Percentiles rank a stretch among this genome's conserved stretches.
phyloP scores from a whole-genome alignment of 2,797 vertebrate species.

The Enteromius fasciolatus region DNA sequence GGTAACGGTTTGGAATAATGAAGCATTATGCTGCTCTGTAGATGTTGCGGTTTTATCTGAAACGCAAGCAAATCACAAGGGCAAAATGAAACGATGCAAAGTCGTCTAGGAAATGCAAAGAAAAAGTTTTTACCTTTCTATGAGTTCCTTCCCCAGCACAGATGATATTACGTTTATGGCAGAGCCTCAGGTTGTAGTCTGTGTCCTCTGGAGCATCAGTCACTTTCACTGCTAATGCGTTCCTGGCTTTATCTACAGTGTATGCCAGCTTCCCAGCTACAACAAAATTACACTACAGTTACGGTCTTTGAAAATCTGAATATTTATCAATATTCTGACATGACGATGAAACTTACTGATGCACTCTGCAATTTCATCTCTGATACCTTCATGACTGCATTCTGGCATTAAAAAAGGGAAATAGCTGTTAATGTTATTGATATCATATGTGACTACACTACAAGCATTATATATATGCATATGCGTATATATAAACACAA shows the following conservation, averaged over 20 bases:
- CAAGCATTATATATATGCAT: background rate
- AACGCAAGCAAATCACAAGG: slow-evolving; percentile 45
- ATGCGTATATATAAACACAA: background rate
- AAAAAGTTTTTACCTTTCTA: slow-evolving; percentile 66
- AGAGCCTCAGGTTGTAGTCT: slow-evolving; percentile 76
- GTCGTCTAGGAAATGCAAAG: background rate
- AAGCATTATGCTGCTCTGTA: slow-evolving; percentile 62
- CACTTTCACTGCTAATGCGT: slow-evolving; percentile 70
- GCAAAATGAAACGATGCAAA: background rate
- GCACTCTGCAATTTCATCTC: slow-evolving; percentile 71
- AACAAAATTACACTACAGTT: slow-evolving; percentile 28
- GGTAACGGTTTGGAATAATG: slow-evolving; percentile 66
- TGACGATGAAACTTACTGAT: slow-evolving; percentile 69
- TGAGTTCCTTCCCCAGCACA: slow-evolving; percentile 72
- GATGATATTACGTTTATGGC: slow-evolving; percentile 67
- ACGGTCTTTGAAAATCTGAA: background rate
- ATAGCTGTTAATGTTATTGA: slow-evolving; percentile 15
- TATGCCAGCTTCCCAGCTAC: slow-evolving; percentile 73
- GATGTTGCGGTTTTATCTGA: slow-evolving; percentile 72
- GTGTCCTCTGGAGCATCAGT: slow-evolving; percentile 60
- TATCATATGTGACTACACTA: background rate
- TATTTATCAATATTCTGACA: background rate
- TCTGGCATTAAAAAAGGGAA: slow-evolving; percentile 66
- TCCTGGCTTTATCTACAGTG: slow-evolving; percentile 66
- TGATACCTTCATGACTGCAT: slow-evolving; percentile 75